Percentiles rank a stretch among this genome's conserved stretches.
Evolutionary conservation across 2,113 vertebrate genomes (phyloP).

Genomic region (Anarhynchus alexandrinus): DNA sequence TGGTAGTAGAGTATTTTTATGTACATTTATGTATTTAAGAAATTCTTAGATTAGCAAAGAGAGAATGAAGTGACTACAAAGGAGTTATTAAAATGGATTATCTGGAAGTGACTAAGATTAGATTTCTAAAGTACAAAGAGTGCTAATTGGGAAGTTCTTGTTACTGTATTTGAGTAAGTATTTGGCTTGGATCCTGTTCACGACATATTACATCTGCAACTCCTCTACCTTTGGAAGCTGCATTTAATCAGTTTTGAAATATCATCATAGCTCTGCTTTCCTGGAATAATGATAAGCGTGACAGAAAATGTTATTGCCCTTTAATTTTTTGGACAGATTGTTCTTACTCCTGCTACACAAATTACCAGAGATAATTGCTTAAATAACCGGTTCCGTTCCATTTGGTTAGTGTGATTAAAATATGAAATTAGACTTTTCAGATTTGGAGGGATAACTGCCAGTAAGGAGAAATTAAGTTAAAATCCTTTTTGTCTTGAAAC

Average conservation of each 20-base stretch:
- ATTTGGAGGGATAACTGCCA: not conserved
- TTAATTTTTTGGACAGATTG: not conserved
- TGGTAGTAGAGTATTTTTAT: not conserved
- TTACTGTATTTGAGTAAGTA: not conserved
- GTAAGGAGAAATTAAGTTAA: accelerated
- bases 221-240: not conserved
- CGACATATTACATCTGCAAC: not conserved
- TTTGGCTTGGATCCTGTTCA: not conserved
- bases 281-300: not conserved
- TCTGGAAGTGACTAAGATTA: not conserved
- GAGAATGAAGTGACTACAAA: not conserved
- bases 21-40: not conserved
- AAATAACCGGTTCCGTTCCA: not conserved
- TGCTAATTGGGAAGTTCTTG: not conserved
- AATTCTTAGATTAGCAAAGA: not conserved
- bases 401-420: not conserved
- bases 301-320: not conserved
- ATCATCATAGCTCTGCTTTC: not conserved
- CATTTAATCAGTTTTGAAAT: not conserved
- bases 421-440: not conserved
- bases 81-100: not conserved
- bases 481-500: not conserved
- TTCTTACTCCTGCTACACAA: not conserved
- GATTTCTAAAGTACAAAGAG: not conserved
- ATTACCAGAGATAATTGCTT: not conserved